A percentile compares a stretch with the other conserved stretches of the same genome.
These are phyloP conservation scores for Neolamprologus brichardi DNA, from an alignment of 2,113 vertebrate species.

Conservation along the genomic window DNA sequence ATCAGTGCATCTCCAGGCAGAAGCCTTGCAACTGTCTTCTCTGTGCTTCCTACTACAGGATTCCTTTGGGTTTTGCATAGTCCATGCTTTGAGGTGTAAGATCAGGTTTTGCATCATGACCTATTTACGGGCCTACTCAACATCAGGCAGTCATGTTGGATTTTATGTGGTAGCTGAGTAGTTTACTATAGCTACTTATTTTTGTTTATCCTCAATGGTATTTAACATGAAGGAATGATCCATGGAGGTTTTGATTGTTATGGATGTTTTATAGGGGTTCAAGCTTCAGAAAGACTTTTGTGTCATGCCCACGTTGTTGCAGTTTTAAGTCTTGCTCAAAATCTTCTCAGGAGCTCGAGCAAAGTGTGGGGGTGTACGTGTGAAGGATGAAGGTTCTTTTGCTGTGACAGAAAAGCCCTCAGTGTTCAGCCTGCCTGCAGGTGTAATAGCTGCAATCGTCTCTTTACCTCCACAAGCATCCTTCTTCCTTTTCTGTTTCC, in stretches of 20 bases:
- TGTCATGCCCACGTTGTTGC: not conserved
- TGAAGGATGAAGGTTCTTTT: slow-evolving; percentile 5
- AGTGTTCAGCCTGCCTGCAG: slow-evolving; percentile 13
- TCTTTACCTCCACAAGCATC: slow-evolving; percentile 2
- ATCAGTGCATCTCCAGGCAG: not conserved
- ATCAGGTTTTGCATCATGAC: not conserved
- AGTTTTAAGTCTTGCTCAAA: slow-evolving; percentile 2
- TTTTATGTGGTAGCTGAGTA: not conserved
- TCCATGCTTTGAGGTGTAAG: not conserved
- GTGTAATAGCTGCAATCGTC: slow-evolving; percentile 13
- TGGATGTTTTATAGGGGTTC: not conserved
- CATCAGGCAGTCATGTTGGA: not conserved
- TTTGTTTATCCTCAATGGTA: not conserved
- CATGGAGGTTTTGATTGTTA: not conserved
- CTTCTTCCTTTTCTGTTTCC: slow-evolving; percentile 30
- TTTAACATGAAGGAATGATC: not conserved
- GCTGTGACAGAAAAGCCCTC: slow-evolving; percentile 32
- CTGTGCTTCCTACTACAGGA: not conserved
- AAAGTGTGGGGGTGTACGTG: not conserved
- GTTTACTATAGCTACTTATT: not conserved
- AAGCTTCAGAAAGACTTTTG: not conserved
- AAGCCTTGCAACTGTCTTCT: not conserved
- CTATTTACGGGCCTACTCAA: not conserved
- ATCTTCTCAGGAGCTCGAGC: not conserved
- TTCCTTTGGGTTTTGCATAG: not conserved